A percentile compares a stretch with the other conserved stretches of the same genome.
Evolutionary conservation across 1,140 invertebrate species (phyloP).

Genomic region (Conus betulinus): DNA sequence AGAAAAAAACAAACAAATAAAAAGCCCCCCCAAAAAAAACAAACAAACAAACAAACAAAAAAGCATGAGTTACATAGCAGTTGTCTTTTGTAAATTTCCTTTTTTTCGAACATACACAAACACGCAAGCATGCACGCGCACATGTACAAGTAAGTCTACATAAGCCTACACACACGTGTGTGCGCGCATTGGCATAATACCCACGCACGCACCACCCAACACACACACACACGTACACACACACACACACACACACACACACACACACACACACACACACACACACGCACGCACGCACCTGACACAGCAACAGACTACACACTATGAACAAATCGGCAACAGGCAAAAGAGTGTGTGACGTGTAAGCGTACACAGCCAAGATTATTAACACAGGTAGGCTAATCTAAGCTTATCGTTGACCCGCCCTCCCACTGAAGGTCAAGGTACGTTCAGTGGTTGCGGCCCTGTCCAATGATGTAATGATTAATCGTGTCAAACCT

Average conservation of each 20-base stretch:
- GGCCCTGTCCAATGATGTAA: too few species aligned
- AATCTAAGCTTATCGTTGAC: too few species aligned
- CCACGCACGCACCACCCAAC: neutral
- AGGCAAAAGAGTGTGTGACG: too few species aligned
- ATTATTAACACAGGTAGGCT: neutral
- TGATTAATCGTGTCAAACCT: too few species aligned
- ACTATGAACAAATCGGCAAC: too few species aligned
- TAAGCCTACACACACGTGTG: neutral
- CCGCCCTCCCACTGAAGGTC: too few species aligned
- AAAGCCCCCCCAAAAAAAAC: neutral
- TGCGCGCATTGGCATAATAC: too few species aligned
- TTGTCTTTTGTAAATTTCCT: too few species aligned
- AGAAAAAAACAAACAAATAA: neutral
- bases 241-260: slow-evolving; percentile 23
- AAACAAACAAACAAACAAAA: neutral
- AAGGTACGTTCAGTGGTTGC: too few species aligned
- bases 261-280: slow-evolving; percentile 3
- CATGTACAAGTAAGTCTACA: neutral
- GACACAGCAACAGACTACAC: neutral
- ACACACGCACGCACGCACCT: neutral
- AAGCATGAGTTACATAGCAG: neutral
- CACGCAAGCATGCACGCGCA: neutral
- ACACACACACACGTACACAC: neutral
- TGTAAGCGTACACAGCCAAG: neutral
- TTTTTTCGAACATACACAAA: neutral